These are phyloP conservation scores for Acanthopagrus latus DNA, from an alignment of 2,797 vertebrate species.

Conservation along the genomic window DNA sequence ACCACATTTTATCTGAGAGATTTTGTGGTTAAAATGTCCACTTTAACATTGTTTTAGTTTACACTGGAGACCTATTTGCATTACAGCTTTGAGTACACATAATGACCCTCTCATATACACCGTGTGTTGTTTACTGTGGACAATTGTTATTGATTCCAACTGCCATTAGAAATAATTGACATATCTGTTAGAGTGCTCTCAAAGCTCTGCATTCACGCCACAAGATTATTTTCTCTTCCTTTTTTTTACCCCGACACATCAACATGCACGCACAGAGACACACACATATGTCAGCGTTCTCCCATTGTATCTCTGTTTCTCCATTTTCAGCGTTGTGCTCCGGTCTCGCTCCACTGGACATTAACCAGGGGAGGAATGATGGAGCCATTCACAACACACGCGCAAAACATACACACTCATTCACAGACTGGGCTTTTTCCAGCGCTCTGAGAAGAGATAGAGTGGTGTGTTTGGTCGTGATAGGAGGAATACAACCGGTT, in stretches of 20 bases:
- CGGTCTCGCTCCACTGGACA: constrained; percentile 67
- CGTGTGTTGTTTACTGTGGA: constrained; percentile 18
- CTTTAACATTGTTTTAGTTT: neutral
- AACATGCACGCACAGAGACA: neutral
- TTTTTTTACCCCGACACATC: neutral
- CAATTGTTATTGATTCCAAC: constrained; percentile 42
- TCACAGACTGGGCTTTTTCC: constrained; percentile 59
- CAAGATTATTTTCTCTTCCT: constrained; percentile 1
- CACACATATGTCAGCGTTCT: constrained; percentile 37
- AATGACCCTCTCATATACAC: constrained; percentile 20
- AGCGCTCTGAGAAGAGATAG: constrained; percentile 58
- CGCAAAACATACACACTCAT: constrained; percentile 29
- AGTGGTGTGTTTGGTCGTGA: constrained; percentile 70
- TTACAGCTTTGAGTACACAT: neutral
- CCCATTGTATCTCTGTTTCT: constrained; percentile 58
- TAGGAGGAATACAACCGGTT: constrained; percentile 65
- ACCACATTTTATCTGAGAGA: neutral
- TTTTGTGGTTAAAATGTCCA: neutral
- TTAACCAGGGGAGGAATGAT: constrained; percentile 72
- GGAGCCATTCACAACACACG: constrained; percentile 60
- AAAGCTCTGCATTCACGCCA: constrained; percentile 29
- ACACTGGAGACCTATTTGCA: neutral
- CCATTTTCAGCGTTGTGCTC: constrained; percentile 61
- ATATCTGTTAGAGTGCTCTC: constrained; percentile 33
- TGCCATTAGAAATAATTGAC: constrained; percentile 41